Base-by-base conservation (phyloP, 2,888 invertebrate species). In the Cosmorhoe ocellata region DNA sequence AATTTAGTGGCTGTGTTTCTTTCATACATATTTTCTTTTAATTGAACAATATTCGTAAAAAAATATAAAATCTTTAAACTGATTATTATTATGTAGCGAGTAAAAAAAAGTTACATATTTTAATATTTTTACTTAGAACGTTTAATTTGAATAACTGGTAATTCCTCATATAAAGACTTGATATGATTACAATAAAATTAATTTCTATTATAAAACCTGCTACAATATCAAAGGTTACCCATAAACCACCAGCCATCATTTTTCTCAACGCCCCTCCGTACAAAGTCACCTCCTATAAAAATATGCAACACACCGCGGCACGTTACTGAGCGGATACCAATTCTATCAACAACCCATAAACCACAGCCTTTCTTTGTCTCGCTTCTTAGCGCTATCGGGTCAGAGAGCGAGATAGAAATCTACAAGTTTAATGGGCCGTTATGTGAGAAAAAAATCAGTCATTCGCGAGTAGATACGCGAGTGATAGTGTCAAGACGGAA, bases 271-370 rank as follows among this genome's bases (percentile, higher is more conserved):
- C 56, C 46, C 84, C 68, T 58, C 72, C 38, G 54, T 66, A 74
- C 88, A 86, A 90, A 80, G 84, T 74, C 76, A 84, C 74, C 59
- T 61, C 79, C 67, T 69, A 71, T 78, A 81, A 84, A 83, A 84
- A 85, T 84, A 90, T 90, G 90, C 90, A 89, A 86, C 88, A 85
- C 87, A 77, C 83, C 77, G 74, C 83, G 81, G 80, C 81, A 85
- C 85, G 86, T 81, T 85, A 82, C 89, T 73, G 78, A 88, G 83
- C 89, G 87, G 89, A 89, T 89, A 87, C 88, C 87, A 84, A 89
- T 90, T 90, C 90, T 89, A 91, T 90, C 90, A 90, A 90, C 91
- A 88, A 87, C 89, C 88, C 79, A 90, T 90, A 91, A 90, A 90
- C 90, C 87, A 76, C 89, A 89, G 82, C 86, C 88, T 90, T 86